These are phyloP conservation scores for Hypothenemus hampei DNA, from an alignment of 1,140 invertebrate species.

Conservation along the genomic window DNA sequence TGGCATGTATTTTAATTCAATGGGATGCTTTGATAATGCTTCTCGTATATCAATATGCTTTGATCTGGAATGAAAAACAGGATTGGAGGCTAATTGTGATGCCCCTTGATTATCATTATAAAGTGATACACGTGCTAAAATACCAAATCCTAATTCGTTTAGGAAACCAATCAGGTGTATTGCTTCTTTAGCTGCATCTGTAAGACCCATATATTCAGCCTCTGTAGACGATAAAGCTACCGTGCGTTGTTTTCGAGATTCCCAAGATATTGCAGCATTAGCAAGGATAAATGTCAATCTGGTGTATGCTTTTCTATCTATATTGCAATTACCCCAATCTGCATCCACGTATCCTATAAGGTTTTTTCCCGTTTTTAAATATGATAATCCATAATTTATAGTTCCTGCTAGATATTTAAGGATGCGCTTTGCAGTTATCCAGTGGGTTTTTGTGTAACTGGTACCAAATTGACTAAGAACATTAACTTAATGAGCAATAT, in stretches of 20 bases:
- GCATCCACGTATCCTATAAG: constrained; percentile 38
- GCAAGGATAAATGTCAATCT: constrained; percentile 36
- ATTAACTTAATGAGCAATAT: constrained; percentile 21
- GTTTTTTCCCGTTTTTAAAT: constrained; percentile 6
- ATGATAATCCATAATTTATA: constrained; percentile 13
- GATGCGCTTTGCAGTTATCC: constrained; percentile 16
- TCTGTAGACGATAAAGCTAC: constrained; percentile 40
- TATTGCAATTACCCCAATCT: constrained; percentile 41
- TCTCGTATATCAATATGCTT: too few relatives aligned
- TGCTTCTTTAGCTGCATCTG: constrained; percentile 13
- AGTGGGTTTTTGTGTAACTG: constrained; percentile 23
- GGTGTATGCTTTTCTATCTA: constrained; percentile 37
- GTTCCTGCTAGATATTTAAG: constrained; percentile 29
- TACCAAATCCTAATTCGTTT: too few relatives aligned
- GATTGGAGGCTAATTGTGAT: too few relatives aligned
- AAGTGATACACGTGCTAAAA: too few relatives aligned
- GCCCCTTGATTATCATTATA: too few relatives aligned
- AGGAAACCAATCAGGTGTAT: too few relatives aligned
- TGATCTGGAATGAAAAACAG: too few relatives aligned
- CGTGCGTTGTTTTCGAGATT: too few relatives aligned
- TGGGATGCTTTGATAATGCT: too few relatives aligned
- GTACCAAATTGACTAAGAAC: constrained; percentile 27
- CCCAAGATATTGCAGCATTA: constrained; percentile 28
- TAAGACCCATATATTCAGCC: constrained; percentile 39
- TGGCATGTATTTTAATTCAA: too few relatives aligned